A percentile compares a stretch with the other conserved stretches of the same genome.
phyloP scores from a whole-genome alignment of 2,797 vertebrate species.

The Hydrocynus forskahlii region DNA sequence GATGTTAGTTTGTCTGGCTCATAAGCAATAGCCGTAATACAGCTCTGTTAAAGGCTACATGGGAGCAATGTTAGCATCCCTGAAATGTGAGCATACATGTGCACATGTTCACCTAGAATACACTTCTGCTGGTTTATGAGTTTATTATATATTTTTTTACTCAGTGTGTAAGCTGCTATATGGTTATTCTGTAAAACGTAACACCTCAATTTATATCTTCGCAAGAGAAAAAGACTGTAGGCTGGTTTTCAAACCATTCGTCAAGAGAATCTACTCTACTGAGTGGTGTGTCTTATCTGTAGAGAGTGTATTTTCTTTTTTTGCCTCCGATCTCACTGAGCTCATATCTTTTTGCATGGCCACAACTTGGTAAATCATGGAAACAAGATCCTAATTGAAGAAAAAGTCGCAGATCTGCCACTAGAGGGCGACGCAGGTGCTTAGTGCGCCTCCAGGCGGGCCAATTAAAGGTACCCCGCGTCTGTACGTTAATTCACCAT shows the following conservation, averaged over 20 bases:
- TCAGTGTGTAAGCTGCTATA: too few relatives aligned
- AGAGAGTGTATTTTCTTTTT: too few relatives aligned
- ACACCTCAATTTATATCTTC: too few relatives aligned
- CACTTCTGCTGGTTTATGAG: too few relatives aligned
- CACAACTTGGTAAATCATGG: background rate
- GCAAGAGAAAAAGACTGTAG: too few relatives aligned
- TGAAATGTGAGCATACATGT: too few relatives aligned
- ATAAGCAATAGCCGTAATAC: background rate
- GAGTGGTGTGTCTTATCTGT: background rate
- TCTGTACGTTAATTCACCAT: background rate
- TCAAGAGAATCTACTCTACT: background rate
- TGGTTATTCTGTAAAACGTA: too few relatives aligned
- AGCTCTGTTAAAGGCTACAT: background rate
- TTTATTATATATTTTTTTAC: too few relatives aligned
- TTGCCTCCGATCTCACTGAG: background rate
- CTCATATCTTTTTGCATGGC: background rate
- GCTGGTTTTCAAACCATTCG: too few relatives aligned
- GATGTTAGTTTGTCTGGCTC: background rate
- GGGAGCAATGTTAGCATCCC: background rate
- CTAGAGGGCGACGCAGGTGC: constrained; percentile 32
- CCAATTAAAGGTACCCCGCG: background rate
- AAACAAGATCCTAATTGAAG: background rate
- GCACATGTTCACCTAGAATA: too few relatives aligned
- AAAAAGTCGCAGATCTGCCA: background rate
- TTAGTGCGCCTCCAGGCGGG: background rate